Percentiles rank a stretch among this genome's conserved stretches.
phyloP scores from a whole-genome alignment of 1,140 invertebrate genomes.

The Drosophila mayri region DNA sequence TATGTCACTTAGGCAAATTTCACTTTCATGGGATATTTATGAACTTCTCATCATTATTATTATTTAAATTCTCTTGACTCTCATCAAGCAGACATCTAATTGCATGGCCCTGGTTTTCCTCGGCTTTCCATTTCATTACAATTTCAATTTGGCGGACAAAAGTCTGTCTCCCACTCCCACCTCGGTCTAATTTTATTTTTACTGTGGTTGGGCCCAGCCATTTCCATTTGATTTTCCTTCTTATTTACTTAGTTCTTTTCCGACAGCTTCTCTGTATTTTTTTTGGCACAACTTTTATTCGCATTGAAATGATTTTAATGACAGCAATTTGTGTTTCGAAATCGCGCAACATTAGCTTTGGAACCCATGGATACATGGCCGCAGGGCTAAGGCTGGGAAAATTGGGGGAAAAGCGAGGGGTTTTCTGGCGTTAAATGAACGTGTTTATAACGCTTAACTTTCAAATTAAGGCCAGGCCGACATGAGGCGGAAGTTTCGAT shows the following conservation, averaged over 20 bases:
- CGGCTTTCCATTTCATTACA: slow-evolving; percentile 41
- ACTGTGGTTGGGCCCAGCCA: slow-evolving; percentile 26
- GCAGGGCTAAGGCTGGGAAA: neutral
- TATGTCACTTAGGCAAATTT: slow-evolving; percentile 21
- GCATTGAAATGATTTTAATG: slow-evolving; percentile 81
- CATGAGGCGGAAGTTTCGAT: slow-evolving; percentile 79
- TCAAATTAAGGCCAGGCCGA: slow-evolving; percentile 65
- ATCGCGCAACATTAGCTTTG: slow-evolving; percentile 79
- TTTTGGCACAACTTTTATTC: slow-evolving; percentile 65
- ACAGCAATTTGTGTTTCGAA: slow-evolving; percentile 81
- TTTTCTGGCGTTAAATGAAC: slow-evolving; percentile 62
- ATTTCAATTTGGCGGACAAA: slow-evolving; percentile 47
- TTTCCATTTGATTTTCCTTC: slow-evolving; percentile 58
- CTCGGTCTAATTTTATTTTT: slow-evolving; percentile 25
- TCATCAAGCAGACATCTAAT: slow-evolving; percentile 47
- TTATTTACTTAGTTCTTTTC: slow-evolving; percentile 38
- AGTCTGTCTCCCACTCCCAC: slow-evolving; percentile 11
- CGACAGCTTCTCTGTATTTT: neutral
- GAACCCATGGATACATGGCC: slow-evolving; percentile 40
- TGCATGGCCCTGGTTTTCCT: slow-evolving; percentile 47
- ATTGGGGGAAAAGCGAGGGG: neutral
- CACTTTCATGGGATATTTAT: slow-evolving; percentile 34
- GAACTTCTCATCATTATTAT: slow-evolving; percentile 36
- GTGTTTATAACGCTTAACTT: slow-evolving; percentile 83
- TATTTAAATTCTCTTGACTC: slow-evolving; percentile 37